Base-by-base conservation (phyloP, 1,140 invertebrate species). In the Drosophila chauvacae region DNA sequence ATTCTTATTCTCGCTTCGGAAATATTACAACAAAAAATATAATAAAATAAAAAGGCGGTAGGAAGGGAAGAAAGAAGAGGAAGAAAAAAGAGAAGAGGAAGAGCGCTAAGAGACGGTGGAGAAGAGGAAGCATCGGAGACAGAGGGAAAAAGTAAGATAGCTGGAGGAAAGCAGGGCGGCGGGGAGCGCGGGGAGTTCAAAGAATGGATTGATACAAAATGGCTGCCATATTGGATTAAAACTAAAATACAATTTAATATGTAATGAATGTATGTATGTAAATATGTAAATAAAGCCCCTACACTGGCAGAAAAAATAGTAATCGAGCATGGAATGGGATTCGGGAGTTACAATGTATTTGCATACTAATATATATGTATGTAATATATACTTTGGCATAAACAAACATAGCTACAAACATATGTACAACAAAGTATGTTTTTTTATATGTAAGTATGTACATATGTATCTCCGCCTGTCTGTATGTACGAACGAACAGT, bases 181-280 rank as follows among this genome's bases (percentile, higher is more conserved):
- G 35, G 23, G 23, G 23, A 74, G 79, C 73, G 65, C 72, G 75
- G 81, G 77, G 47, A 72, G 71, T 62, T 70, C 55, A 83, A 81
- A 90, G 85, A 79, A 77, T 83, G 81, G 81, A 81, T 85, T 90
- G 61, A 85, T 80, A 88, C 86, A 90, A 90, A 90, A 91, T 90
- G 87, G 86, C 86, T 86, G 86, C 86, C 86, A 91, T 90, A 90
- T 90, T 90, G 86, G 81, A 88, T 90, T 90, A 90, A 90, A 90
- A 91, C 86, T 90, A 91, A 85, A 85, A 81, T 79, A 85, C 85
- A 88, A 90, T 81, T 90, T 90, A 90, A 85, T 79, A 81, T 80
- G 64, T 88, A 86, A 80, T 70, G 33, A 66, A 63, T 59, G 50
- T 68, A 69, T 30, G 44, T 61, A 64, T 66, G 48, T 64, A 73